Evolutionary conservation across 2,113 vertebrate genomes (phyloP), one percentile per base, ranked within the genome.

Genomic region (Lepisosteus oculatus): DNA sequence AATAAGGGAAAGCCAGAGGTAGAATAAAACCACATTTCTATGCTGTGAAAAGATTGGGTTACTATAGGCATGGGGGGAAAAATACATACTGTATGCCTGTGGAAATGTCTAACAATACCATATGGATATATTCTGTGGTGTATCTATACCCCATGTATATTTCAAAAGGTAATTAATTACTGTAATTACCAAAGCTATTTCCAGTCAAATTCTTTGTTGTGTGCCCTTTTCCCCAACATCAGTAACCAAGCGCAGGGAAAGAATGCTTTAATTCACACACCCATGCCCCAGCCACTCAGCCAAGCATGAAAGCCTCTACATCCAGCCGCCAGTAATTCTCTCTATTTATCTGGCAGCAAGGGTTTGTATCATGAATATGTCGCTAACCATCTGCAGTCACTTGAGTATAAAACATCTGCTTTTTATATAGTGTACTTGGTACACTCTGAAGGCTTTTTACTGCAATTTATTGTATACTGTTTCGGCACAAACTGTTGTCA

Each of bases 391-490:
- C 84, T 87, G 83, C 84, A 90, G 83, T 85, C 83, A 74, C 84
- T 86, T 79, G 45, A 72, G 77, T 79, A 76, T 43, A 45, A 67
- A 82, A 89, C 89, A 89, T 90, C 88, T 90, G 89, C 86, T 91
- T 91, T 77, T 85, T 83, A 90, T 91, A 85, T 89, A 71, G 85
- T 86, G 87, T 91, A 86, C 87, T 90, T 72, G 67, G 87, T 89
- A 84, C 80, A 83, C 80, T 88, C 81, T 84, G 82, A 86, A 79
- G 80, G 75, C 76, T 82, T 68, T 72, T 44, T 59, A 54, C 71
- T 55, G 47, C 77, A 72, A 77, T 81, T 81, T 72, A 79, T 75
- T 72, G 69, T 85, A 79, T 61, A 11, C 59, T 69, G 74, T 67
- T 68, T 56, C 14, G 54, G 68, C 61, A 54, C 45, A 72, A 55